These are phyloP conservation scores for Epinotia demarniana DNA, from an alignment of 2,888 invertebrate species.

Conservation along the genomic window DNA sequence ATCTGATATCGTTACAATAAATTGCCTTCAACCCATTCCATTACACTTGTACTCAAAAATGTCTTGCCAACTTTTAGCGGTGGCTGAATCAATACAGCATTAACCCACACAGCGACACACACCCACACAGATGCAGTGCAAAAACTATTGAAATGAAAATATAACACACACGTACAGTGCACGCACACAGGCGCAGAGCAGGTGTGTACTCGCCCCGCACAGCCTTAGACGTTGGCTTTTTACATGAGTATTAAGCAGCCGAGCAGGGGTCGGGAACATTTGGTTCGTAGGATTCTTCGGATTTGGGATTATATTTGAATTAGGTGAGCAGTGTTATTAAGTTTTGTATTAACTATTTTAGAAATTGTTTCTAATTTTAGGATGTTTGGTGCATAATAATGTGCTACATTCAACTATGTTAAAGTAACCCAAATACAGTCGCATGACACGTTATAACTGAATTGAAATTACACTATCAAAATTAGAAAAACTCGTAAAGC, in stretches of 20 bases:
- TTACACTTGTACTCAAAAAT: constrained; percentile 57
- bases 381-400: too few species aligned
- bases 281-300: constrained; percentile 46
- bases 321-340: not conserved
- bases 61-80: constrained; percentile 71
- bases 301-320: constrained; percentile 7
- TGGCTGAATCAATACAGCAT: constrained; percentile 80
- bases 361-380: too few species aligned
- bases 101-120: constrained; percentile 72
- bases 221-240: constrained; percentile 84
- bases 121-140: constrained; percentile 74
- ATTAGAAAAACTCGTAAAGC: not conserved
- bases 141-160: constrained; percentile 84
- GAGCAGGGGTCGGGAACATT: constrained; percentile 65
- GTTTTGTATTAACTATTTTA: too few species aligned
- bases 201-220: constrained; percentile 66
- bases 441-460: not conserved
- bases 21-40: constrained; percentile 10
- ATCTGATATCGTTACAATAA: constrained; percentile 5
- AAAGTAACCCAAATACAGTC: not conserved
- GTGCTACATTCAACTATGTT: not conserved
- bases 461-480: not conserved
- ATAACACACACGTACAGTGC: constrained; percentile 69
- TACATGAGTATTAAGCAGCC: constrained; percentile 77
- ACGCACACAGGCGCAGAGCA: constrained; percentile 63